Base-by-base conservation (phyloP, 2,113 vertebrate species). In the Noctilio leporinus region DNA sequence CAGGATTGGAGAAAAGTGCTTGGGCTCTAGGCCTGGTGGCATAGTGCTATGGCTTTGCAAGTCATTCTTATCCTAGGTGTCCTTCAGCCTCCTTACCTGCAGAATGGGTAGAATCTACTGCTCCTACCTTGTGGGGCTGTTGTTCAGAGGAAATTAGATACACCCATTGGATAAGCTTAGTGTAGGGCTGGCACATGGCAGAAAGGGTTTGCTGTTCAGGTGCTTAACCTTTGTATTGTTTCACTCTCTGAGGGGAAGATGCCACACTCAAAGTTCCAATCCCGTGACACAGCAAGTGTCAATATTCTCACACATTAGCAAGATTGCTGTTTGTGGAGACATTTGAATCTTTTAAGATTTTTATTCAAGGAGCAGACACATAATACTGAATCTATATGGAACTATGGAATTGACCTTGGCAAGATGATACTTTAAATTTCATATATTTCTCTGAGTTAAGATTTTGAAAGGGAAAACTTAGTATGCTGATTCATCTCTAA, bases 61-160 rank as follows among this genome's bases (percentile, higher is more conserved):
- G 30, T 11, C 53, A 49, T 10, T 11, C 5, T 17, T 16, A 8
- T 3, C 33, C 53, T 6, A 3, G 0, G 1, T 0, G 51, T 9
- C 17, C 33, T 43, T 10, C 3, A 16, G 64, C 14, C 22, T n/a
- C 49, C 28, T 47, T 33, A 51, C 33, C 19, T 51, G 73, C n/a
- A 67, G 28, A 35, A 16, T n/a, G 20, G 75, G 81, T 15, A 35
- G 82, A 57, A 3, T 20, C 45, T 7, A 30, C 19, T 35, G 15
- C 20, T 81, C 19, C 28, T 43, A 3, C n/a, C 55, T 75, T 2
- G 1, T 2, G 1, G 55, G 43, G 65, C 10, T 12, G 30, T 17
- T 33, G 19, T 49, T 20, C 11, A 47, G 20, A 53, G 16, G 38
- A 38, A 53, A 73, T 15, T 35, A 69, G 51, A 75, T 1, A 15